Percentiles rank a stretch among this genome's conserved stretches.
These are phyloP conservation scores for Glossophaga mutica DNA, from an alignment of 2,797 vertebrate species.

Conservation along the genomic window DNA sequence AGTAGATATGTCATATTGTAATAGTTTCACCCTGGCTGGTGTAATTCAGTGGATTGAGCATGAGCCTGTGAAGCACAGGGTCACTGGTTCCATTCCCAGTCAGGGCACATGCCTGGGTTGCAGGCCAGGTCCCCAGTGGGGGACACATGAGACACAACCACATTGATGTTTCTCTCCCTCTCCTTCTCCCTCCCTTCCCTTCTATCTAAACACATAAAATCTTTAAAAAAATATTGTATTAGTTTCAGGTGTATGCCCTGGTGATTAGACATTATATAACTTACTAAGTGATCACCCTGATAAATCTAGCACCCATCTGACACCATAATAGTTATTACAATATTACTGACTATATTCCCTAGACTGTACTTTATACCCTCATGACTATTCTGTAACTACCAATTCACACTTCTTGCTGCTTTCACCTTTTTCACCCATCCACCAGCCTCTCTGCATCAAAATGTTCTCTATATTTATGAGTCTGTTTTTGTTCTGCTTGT, in stretches of 20 bases:
- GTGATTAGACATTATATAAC: not conserved
- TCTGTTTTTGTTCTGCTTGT: not conserved
- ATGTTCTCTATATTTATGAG: not conserved
- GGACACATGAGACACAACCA: no score
- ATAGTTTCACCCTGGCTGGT: no score
- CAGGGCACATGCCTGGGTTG: no score
- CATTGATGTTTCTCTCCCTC: no score
- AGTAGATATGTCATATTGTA: not conserved
- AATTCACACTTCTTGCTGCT: not conserved
- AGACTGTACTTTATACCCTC: not conserved
- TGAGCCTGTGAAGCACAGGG: no score
- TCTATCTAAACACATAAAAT: no score
- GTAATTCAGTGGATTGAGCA: no score
- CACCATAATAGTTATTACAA: not conserved
- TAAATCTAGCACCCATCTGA: not conserved
- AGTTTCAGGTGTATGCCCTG: no score
- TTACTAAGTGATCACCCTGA: not conserved
- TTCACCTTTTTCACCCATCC: not conserved
- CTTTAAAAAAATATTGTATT: not conserved
- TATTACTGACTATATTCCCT: not conserved
- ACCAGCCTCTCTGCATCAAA: not conserved
- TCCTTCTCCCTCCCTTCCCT: no score
- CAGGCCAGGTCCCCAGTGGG: no score
- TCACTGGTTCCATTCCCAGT: no score
- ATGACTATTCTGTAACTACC: not conserved